phyloP scores from a whole-genome alignment of 2,888 invertebrate species.

The Poecilobothrus nobilitatus region DNA sequence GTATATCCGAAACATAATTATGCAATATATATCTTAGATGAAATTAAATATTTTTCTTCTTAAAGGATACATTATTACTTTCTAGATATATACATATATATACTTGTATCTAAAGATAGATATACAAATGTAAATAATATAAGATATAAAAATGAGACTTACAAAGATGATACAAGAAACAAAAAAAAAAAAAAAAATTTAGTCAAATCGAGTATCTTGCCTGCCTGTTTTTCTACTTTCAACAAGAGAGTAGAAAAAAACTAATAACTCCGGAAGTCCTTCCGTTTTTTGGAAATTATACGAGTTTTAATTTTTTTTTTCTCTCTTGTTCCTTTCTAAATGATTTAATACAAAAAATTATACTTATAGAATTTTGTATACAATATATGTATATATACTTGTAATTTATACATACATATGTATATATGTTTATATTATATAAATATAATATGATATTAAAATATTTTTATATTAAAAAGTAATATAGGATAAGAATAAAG shows the following conservation, averaged over 20 bases:
- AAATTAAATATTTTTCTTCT: neutral
- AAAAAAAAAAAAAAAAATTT: too few relatives aligned
- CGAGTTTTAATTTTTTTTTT: too few relatives aligned
- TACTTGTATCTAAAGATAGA: neutral
- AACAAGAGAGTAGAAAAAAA: neutral
- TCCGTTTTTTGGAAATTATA: slow-evolving; percentile 13
- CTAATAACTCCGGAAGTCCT: slow-evolving; percentile 15
- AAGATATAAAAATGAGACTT: neutral
- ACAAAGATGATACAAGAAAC: neutral
- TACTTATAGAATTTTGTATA: too few relatives aligned
- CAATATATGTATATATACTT: neutral
- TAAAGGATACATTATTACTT: neutral
- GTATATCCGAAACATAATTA: neutral
- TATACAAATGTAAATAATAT: neutral
- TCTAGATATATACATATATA: neutral
- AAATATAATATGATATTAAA: too few relatives aligned
- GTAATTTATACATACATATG: neutral
- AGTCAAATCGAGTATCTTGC: too few relatives aligned
- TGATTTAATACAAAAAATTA: too few relatives aligned
- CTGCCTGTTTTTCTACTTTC: neutral
- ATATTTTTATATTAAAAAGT: neutral
- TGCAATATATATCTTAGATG: too few relatives aligned
- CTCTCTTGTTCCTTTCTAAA: too few relatives aligned
- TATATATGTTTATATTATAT: too few relatives aligned
- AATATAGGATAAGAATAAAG: too few relatives aligned